Conservation (phyloP, 1,140 invertebrate genomes). For the Macrotrachela quadricornifera region DNA sequence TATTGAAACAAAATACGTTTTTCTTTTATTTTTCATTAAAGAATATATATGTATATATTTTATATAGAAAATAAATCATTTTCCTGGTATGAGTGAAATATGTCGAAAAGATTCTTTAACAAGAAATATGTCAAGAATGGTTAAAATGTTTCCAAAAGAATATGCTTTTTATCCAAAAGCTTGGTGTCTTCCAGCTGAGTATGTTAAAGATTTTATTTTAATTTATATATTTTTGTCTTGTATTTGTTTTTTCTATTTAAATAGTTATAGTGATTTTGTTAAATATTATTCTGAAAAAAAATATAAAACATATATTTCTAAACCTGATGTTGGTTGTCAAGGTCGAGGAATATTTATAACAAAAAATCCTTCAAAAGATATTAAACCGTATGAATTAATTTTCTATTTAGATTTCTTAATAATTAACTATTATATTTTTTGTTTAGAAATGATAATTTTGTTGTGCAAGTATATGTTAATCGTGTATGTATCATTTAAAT, state of each 20-base stretch:
- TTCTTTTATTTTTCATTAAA: no score
- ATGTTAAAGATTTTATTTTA: slow-evolving; percentile 3
- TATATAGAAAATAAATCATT: slow-evolving; percentile 60
- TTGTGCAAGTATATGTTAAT: slow-evolving; percentile 7
- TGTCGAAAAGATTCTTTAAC: slow-evolving; percentile 64
- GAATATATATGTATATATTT: no score
- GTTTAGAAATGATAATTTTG: slow-evolving; percentile 4
- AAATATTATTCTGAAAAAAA: slow-evolving; percentile 31
- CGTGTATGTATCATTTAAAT: neutral
- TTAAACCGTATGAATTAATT: slow-evolving; percentile 35
- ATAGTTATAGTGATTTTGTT: slow-evolving; percentile 27
- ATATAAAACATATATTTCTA: slow-evolving; percentile 59
- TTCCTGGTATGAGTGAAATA: slow-evolving; percentile 72
- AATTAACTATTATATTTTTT: no score
- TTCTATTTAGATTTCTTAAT: no score
- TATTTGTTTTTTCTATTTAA: no score
- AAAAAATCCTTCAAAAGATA: slow-evolving; percentile 46
- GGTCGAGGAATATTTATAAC: slow-evolving; percentile 63
- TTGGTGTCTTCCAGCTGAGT: slow-evolving; percentile 79
- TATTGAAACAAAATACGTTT: neutral
- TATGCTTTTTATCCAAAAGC: slow-evolving; percentile 75
- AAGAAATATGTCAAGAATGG: slow-evolving; percentile 60
- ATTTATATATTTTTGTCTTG: neutral
- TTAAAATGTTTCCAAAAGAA: slow-evolving; percentile 57
- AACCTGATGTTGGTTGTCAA: slow-evolving; percentile 64